Evolutionary conservation across 35 echinoderm and acorn worm species (phyloP).

Genomic region (Strongylocentrotus purpuratus): DNA sequence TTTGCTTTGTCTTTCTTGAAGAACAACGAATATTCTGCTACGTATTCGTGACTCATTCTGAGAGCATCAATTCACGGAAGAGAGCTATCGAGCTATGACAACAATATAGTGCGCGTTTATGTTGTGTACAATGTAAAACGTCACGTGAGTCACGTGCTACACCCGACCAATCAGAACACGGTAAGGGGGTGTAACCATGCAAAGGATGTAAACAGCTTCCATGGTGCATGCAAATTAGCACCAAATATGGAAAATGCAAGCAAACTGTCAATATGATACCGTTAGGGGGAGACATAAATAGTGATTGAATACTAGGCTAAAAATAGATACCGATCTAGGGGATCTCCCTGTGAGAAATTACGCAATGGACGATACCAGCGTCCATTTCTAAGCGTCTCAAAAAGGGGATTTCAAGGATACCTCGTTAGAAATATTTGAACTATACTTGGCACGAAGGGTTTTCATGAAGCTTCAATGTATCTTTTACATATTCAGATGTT

Average conservation of each 20-base stretch:
- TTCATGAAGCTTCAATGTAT: too few relatives aligned
- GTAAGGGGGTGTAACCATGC: constrained; percentile 4
- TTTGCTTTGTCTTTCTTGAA: not conserved
- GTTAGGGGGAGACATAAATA: constrained; percentile 39
- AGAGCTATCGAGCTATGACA: not conserved
- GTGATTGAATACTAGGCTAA: not conserved
- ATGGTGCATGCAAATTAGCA: constrained; percentile 37
- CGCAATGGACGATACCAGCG: not conserved
- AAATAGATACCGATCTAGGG: not conserved
- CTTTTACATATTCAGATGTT: too few relatives aligned
- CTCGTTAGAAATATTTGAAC: too few relatives aligned
- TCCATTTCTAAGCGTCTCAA: too few relatives aligned
- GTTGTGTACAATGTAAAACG: constrained; percentile 22
- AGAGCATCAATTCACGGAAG: not conserved
- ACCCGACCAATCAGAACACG: not conserved
- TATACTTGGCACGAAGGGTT: too few relatives aligned
- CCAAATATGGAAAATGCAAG: constrained; percentile 38
- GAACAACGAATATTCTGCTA: not conserved
- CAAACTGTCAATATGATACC: not conserved
- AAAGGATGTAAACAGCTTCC: constrained; percentile 29
- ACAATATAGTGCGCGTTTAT: not conserved
- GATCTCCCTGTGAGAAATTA: not conserved
- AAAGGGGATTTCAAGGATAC: too few relatives aligned
- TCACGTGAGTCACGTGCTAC: not conserved
- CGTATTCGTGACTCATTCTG: constrained; percentile 22